Conservation (phyloP, 1,140 invertebrate genomes). For the Sesamia nonagrioides region DNA sequence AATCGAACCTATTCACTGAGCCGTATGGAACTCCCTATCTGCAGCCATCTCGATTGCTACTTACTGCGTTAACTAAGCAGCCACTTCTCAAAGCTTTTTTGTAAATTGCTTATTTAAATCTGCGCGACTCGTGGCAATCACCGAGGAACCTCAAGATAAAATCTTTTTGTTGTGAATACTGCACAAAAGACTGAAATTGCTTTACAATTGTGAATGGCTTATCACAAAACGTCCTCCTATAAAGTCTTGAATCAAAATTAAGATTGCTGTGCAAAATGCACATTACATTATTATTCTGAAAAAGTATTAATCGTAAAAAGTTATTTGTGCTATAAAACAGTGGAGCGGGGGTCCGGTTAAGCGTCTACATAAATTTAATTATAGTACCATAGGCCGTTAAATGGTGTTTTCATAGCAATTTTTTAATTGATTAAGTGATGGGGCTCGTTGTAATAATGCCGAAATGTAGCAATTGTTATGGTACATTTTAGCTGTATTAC, state of each 20-base stretch:
- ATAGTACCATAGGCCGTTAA: constrained; percentile 30
- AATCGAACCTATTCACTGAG: constrained; percentile 48
- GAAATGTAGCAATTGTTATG: background rate
- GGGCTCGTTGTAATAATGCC: no score
- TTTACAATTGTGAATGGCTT: constrained; percentile 60
- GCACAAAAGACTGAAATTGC: constrained; percentile 64
- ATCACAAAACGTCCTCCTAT: constrained; percentile 53
- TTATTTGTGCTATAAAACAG: constrained; percentile 37
- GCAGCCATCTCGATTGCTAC: background rate
- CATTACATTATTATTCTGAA: constrained; percentile 18
- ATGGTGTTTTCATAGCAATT: constrained; percentile 39
- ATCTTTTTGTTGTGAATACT: constrained; percentile 65
- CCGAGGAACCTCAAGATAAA: constrained; percentile 58
- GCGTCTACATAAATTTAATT: constrained; percentile 28
- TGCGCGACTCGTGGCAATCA: constrained; percentile 56
- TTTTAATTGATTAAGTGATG: constrained; percentile 27
- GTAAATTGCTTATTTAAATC: constrained; percentile 58
- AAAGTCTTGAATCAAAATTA: constrained; percentile 47
- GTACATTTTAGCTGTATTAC: constrained; percentile 19
- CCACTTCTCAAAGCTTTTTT: constrained; percentile 49
- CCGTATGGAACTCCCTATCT: constrained; percentile 20
- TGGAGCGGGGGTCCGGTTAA: constrained; percentile 27
- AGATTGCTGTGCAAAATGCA: constrained; percentile 18
- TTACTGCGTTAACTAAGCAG: constrained; percentile 44
- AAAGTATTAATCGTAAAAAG: constrained; percentile 36